A percentile compares a stretch with the other conserved stretches of the same genome.
Conservation (phyloP, 2,797 vertebrate species). For the Premnoplex brunnescens region DNA sequence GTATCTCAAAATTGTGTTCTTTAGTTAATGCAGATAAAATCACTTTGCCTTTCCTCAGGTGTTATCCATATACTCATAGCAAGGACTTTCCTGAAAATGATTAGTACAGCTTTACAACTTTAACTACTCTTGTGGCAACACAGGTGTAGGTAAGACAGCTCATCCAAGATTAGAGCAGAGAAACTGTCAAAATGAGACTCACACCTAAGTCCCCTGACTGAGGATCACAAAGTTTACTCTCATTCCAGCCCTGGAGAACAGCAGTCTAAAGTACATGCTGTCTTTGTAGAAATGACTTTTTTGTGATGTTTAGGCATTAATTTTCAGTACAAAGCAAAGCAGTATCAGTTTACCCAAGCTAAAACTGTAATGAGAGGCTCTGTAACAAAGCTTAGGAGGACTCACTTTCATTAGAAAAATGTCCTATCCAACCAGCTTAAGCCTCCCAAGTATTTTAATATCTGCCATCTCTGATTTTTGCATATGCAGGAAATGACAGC, state of each 20-base stretch:
- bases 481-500: background rate
- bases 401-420: background rate
- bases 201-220: background rate
- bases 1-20: background rate
- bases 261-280: background rate
- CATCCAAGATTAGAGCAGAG: background rate
- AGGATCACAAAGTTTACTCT: background rate
- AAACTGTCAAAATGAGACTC: background rate
- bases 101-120: background rate
- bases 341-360: background rate
- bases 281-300: background rate
- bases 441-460: background rate
- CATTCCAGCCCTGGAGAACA: background rate
- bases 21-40: background rate
- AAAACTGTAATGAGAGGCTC: background rate
- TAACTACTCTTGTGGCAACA: background rate
- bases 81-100: background rate
- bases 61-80: background rate
- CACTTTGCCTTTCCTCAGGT: background rate
- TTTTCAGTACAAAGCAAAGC: slow-evolving; percentile 5
- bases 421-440: background rate
- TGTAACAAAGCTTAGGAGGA: background rate
- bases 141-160: background rate
- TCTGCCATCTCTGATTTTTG: background rate
- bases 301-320: background rate